Evolutionary conservation across 2,888 invertebrate species (phyloP), one percentile per base, ranked within the genome.

Genomic region (Globia sparganii): DNA sequence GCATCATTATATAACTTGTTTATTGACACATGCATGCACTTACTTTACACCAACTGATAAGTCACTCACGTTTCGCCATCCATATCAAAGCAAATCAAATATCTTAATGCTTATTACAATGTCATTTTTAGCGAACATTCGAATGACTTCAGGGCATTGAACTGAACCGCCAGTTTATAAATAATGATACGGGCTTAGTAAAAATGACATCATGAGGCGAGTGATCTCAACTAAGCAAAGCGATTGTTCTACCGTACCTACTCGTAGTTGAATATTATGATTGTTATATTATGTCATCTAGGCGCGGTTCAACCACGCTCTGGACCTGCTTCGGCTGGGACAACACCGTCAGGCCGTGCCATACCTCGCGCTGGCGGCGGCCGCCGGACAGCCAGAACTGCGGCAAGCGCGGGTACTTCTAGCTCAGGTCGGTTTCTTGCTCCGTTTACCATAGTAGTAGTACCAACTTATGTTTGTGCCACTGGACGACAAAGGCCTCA

Each of bases 281-380:
- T 53, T 21, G 13, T 71, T 56, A 21, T 53, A 56, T 67, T n/a
- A 31, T 77, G 59, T 76, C 62, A 77, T 78, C 5, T 78, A 94
- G 94, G 84, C 86, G 66, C 92, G 92, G 4, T 91, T 86, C 71
- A 85, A 89, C 46, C 87, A 89, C 61, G 94, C 92, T 0, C 78
- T 89, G 6, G 83, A 88, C 40, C 83, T 94, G 40, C 25, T 93
- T 25, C 69, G 77, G 0, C 59, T 77, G n/a, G 92, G 93, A 0
- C 85, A 86, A 8, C 86, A 88, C 77, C 73, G 76, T 0, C 92
- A 93, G 37, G 94, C 95, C 8, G 92, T 90, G 62, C 90, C 94
- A 4, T 92, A 93, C 21, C 87, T 95, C 1, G 94, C 94, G 0
- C 90, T 94, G 25, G 93, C 92, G 0, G 94, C 93, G 0, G 92